Evolutionary conservation across 1,140 invertebrate species (phyloP).

Genomic region (Neodiprion fabricii): DNA sequence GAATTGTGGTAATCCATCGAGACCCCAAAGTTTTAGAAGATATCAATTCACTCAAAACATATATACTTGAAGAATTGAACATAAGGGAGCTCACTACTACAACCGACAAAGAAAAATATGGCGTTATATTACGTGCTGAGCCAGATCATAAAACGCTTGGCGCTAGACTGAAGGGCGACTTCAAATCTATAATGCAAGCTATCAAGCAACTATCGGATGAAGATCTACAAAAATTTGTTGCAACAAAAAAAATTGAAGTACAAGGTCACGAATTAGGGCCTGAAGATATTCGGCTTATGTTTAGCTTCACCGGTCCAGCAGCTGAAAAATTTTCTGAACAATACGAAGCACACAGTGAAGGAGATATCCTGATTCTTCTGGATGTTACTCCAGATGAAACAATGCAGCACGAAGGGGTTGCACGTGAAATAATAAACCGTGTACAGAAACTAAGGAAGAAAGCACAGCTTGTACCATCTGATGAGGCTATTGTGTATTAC

Average conservation of each 20-base stretch:
- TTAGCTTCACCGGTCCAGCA: conserved; percentile 68
- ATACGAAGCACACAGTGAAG: conserved; percentile 92
- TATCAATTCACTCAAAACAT: conserved; percentile 80
- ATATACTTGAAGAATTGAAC: conserved; percentile 95
- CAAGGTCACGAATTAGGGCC: conserved; percentile 78
- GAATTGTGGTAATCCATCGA: conserved; percentile 94
- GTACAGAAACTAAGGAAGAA: conserved; percentile 98
- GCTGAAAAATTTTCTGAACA: conserved; percentile 67
- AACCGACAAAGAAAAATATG: conserved; percentile 91
- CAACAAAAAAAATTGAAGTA: conserved; percentile 75
- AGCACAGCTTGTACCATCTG: conserved; percentile 90
- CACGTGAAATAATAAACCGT: conserved; percentile 94
- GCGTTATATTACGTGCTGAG: conserved; percentile 91
- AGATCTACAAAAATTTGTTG: conserved; percentile 81
- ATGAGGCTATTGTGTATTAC: conserved; percentile 88
- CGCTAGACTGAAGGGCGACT: conserved; percentile 84
- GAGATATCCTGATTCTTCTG: conserved; percentile 81
- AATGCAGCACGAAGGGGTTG: conserved; percentile 91
- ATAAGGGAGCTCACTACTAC: conserved; percentile 88
- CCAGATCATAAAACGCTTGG: conserved; percentile 92
- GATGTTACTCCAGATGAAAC: conserved; percentile 84
- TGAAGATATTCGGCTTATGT: conserved; percentile 87
- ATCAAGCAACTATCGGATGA: conserved; percentile 84
- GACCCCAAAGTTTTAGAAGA: conserved; percentile 82
- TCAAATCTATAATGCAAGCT: conserved; percentile 84